Base-by-base conservation (phyloP, 2,888 invertebrate species). In the Pollenia labialis region DNA sequence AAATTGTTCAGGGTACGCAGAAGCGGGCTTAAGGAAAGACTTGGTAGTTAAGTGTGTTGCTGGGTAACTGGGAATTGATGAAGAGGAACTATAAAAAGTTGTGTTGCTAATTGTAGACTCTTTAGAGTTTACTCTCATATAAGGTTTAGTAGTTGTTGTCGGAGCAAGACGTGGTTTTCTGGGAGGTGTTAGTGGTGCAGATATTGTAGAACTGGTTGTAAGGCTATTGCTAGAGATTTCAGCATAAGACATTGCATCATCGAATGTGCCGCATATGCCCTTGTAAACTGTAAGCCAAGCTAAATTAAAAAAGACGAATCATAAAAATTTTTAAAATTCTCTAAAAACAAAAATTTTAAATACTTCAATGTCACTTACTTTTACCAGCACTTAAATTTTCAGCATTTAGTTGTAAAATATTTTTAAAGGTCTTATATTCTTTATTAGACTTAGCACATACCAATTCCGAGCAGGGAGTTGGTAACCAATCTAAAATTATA, bases 341-440 rank as follows among this genome's bases (percentile, higher is more conserved):
- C 6, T 52, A 52, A 32, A 32, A 6, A 23, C 23, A 23, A 32
- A 32, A 32, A 6, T 32, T 1, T 32, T 4, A 2, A 32, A 16
- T 16, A 7, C 14, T 6, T 14, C 9, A 56, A 23, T 6, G 6
- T 3, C 9, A 40, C 60, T 60, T 42, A 60, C 60, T 60, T 14
- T 60, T 42, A n/a, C 7, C n/a, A 3, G 42, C 2, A 9, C 14
- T 60, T 3, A 60, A 10, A 60, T 60, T 60, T 40, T 42, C 42
- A 10, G 40, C 60, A 40, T 42, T 60, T 40, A 60, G 14, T 16
- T 60, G 60, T 42, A 60, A 60, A 42, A 40, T 14, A 60, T 60
- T 60, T n/a, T 60, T 60, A 60, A 60, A 60, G 4, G 60, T 42
- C 40, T 60, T 60, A 60, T n/a, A 60, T 10, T 60, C 42, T 9